These are phyloP conservation scores for Tragulus kanchil DNA, from an alignment of 2,113 vertebrate species.

Conservation along the genomic window DNA sequence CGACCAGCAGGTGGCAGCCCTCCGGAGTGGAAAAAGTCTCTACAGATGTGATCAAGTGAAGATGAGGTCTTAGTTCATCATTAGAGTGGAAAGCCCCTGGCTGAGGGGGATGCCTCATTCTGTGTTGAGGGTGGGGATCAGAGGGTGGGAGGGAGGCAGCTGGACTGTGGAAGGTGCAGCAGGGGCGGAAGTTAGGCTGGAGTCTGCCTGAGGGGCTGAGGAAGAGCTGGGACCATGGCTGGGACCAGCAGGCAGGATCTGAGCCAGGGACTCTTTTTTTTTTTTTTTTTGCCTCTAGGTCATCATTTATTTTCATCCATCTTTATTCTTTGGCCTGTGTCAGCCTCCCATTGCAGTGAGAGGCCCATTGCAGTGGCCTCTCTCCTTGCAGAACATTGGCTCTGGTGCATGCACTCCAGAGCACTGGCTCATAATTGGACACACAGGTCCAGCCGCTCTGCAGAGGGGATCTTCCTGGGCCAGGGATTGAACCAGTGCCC, in stretches of 20 bases:
- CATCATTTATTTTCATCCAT: too few species aligned
- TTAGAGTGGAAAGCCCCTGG: background rate
- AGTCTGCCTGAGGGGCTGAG: background rate
- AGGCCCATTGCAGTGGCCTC: too few species aligned
- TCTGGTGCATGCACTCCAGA: too few species aligned
- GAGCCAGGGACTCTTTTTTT: background rate
- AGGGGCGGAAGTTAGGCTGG: background rate
- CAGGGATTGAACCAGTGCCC: too few species aligned
- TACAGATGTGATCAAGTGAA: background rate
- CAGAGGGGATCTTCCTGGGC: too few species aligned
- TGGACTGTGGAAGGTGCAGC: background rate
- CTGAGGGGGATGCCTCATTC: background rate
- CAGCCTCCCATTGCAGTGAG: too few species aligned
- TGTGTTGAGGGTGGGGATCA: background rate
- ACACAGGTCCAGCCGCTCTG: too few species aligned
- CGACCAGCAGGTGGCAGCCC: constrained; percentile 80
- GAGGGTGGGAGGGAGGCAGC: background rate
- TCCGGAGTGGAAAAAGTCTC: background rate
- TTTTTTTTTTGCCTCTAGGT: too few species aligned
- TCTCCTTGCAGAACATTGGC: too few species aligned
- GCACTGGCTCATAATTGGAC: too few species aligned
- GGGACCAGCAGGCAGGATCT: background rate
- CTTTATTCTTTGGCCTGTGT: too few species aligned
- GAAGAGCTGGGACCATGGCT: background rate
- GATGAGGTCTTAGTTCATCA: background rate